Evolutionary conservation across 2,888 invertebrate genomes (phyloP).

Genomic region (Atrina japonica): DNA sequence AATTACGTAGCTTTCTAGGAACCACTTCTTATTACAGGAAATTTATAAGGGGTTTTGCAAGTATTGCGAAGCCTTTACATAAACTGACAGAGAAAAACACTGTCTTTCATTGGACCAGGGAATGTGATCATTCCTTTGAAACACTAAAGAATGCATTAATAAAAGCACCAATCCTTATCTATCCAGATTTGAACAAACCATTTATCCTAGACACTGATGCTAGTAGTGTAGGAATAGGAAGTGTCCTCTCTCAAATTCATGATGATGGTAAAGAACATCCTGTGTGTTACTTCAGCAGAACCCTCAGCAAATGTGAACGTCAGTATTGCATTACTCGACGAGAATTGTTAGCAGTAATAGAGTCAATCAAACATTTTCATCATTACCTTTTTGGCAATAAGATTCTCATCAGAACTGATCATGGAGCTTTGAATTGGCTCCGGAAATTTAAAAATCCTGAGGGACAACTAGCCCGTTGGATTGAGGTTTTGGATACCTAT

Average conservation of each 20-base stretch:
- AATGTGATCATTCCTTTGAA: constrained; percentile 9
- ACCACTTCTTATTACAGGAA: constrained; percentile 53
- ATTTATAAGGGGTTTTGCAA: constrained; percentile 50
- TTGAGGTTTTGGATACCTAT: constrained; percentile 35
- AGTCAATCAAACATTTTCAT: constrained; percentile 38
- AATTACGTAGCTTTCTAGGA: constrained; percentile 48
- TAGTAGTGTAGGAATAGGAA: constrained; percentile 30
- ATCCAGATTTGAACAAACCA: constrained; percentile 15
- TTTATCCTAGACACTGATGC: constrained; percentile 43
- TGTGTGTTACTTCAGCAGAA: constrained; percentile 42
- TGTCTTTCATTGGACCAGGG: constrained; percentile 1
- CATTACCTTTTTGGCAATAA: constrained; percentile 43
- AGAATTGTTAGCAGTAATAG: constrained; percentile 45
- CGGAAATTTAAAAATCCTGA: constrained; percentile 40
- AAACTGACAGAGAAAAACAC: constrained; percentile 33
- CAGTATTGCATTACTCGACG: constrained; percentile 38
- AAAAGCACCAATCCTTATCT: constrained; percentile 27
- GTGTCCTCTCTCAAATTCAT: constrained; percentile 39
- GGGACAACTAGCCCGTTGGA: constrained; percentile 47
- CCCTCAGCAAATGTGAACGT: constrained; percentile 35
- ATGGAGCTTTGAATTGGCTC: constrained; percentile 43
- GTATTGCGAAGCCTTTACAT: constrained; percentile 49
- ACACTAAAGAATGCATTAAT: constrained; percentile 1
- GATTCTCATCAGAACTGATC: constrained; percentile 36
- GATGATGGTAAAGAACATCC: constrained; percentile 30